These are phyloP conservation scores for Drosophila cardini DNA, from an alignment of 1,140 invertebrate species.

Conservation along the genomic window DNA sequence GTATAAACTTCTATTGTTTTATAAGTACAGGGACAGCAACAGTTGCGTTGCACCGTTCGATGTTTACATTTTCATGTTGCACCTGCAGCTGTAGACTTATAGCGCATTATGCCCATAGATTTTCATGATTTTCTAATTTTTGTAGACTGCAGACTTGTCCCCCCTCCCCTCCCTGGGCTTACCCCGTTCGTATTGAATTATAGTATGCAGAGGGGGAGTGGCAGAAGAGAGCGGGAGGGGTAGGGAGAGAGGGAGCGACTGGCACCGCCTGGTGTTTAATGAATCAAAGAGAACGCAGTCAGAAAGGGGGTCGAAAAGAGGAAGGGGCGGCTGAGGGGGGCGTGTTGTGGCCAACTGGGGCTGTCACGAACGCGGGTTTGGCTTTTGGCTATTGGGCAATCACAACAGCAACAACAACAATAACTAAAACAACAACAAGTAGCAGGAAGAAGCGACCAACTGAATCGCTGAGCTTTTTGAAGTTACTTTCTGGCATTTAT, in stretches of 20 bases:
- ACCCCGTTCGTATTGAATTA: slow-evolving; percentile 30
- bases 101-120: slow-evolving; percentile 66
- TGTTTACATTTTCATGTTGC: slow-evolving; percentile 64
- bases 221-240: background rate
- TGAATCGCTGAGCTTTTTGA: slow-evolving; percentile 74
- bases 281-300: slow-evolving; percentile 65
- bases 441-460: slow-evolving; percentile 78
- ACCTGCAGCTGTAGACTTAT: slow-evolving; percentile 76
- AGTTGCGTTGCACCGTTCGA: slow-evolving; percentile 21
- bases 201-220: background rate
- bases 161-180: background rate
- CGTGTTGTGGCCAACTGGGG: slow-evolving; percentile 55
- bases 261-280: slow-evolving; percentile 51
- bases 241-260: background rate
- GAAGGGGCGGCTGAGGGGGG: background rate
- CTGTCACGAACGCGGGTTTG: slow-evolving; percentile 72
- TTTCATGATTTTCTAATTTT: slow-evolving; percentile 73
- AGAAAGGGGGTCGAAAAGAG: slow-evolving; percentile 3
- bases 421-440: slow-evolving; percentile 53
- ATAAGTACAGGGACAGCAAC: no score
- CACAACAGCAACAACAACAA: slow-evolving; percentile 30
- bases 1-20: no score
- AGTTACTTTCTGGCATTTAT: slow-evolving; percentile 54
- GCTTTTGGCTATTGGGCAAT: slow-evolving; percentile 49
- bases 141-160: slow-evolving; percentile 44